These are phyloP conservation scores for Mactromeris polynyma DNA, from an alignment of 2,888 invertebrate genomes.

Conservation along the genomic window DNA sequence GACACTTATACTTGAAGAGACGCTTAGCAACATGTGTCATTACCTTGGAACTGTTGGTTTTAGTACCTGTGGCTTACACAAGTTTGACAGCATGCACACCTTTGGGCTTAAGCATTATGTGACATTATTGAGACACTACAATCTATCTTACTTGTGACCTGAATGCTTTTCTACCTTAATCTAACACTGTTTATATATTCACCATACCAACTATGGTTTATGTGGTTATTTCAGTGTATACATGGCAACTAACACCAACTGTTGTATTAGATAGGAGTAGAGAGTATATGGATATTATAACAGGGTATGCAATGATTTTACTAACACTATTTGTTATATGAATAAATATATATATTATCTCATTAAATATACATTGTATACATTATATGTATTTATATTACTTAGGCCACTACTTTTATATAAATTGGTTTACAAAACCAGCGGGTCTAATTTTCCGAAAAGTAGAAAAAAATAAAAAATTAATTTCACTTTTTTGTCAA, in stretches of 20 bases:
- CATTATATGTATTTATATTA: background rate
- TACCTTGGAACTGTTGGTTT: too few species aligned
- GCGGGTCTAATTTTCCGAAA: too few species aligned
- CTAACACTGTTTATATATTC: background rate
- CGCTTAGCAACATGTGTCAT: too few species aligned
- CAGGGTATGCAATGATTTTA: constrained; percentile 51
- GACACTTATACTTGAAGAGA: too few species aligned
- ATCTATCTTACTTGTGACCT: background rate
- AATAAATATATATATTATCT: background rate
- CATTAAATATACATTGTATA: too few species aligned
- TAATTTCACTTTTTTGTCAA: too few species aligned
- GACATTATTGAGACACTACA: background rate
- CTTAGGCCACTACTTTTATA: too few species aligned
- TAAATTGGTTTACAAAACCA: too few species aligned
- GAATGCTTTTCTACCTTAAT: background rate
- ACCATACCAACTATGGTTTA: background rate
- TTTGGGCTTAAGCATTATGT: too few species aligned
- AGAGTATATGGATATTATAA: constrained; percentile 57
- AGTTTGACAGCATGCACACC: too few species aligned
- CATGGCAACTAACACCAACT: constrained; percentile 54
- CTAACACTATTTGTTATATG: background rate
- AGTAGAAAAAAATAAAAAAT: too few species aligned
- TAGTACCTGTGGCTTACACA: too few species aligned
- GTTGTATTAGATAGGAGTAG: constrained; percentile 59
- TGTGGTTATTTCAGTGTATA: constrained; percentile 40